These are phyloP conservation scores for Athrips mouffetella DNA, from an alignment of 2,888 invertebrate species.

Conservation along the genomic window DNA sequence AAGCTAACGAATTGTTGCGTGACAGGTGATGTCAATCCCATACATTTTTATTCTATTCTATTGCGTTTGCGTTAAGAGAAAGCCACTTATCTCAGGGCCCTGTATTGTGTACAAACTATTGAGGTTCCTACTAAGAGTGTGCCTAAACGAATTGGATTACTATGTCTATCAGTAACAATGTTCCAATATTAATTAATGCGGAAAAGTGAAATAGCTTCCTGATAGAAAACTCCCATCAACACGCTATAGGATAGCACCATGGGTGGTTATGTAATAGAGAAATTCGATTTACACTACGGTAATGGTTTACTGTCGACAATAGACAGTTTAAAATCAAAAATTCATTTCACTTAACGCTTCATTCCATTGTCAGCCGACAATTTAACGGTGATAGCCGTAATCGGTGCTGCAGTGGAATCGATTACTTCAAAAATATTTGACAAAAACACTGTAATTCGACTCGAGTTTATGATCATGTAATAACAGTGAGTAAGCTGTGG, in stretches of 20 bases:
- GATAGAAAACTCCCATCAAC: not conserved
- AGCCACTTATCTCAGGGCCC: too few species aligned
- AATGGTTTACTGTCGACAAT: conserved; percentile 32
- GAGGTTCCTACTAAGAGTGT: too few species aligned
- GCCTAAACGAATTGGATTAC: too few species aligned
- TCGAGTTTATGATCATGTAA: conserved; percentile 51
- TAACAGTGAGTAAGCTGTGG: conserved; percentile 29
- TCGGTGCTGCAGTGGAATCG: conserved; percentile 37
- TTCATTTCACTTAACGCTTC: conserved; percentile 35
- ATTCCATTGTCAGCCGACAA: conserved; percentile 41
- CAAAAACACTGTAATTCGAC: conserved; percentile 45
- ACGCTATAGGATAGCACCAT: not conserved
- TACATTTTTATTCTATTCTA: too few species aligned
- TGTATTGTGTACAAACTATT: too few species aligned
- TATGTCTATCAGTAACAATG: too few species aligned
- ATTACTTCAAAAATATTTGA: conserved; percentile 42
- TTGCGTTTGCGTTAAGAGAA: too few species aligned
- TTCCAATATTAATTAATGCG: too few species aligned
- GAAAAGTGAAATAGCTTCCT: not conserved
- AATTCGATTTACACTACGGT: conserved; percentile 27
- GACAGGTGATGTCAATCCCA: too few species aligned
- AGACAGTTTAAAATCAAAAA: conserved; percentile 40
- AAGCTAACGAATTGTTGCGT: too few species aligned
- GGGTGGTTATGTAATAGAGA: conserved; percentile 13
- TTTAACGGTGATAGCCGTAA: conserved; percentile 37